Evolutionary conservation across 1,140 invertebrate genomes (phyloP).

Genomic region (Vollenhovia emeryi): DNA sequence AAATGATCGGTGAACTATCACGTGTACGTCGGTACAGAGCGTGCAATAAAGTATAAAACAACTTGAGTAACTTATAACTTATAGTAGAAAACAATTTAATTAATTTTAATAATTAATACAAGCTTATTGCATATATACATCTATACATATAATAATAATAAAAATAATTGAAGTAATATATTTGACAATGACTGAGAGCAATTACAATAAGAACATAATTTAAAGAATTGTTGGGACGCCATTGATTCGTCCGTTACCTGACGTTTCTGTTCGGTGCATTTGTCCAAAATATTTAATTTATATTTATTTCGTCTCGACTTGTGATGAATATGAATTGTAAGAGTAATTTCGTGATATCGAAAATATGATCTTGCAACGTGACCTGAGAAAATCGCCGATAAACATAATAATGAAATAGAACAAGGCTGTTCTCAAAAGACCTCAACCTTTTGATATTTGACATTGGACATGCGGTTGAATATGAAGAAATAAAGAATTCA

Average conservation of each 20-base stretch:
- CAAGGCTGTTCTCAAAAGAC: background rate
- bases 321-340: background rate
- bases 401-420: background rate
- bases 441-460: background rate
- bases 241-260: background rate
- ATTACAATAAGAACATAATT: background rate
- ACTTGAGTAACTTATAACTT: too few relatives aligned
- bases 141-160: too few relatives aligned
- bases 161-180: background rate
- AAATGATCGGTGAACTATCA: background rate
- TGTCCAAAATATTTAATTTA: background rate
- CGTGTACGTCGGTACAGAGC: background rate
- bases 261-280: background rate
- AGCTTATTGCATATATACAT: too few relatives aligned
- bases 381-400: background rate
- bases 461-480: background rate
- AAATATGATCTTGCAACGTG: background rate
- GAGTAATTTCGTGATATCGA: background rate
- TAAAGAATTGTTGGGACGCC: background rate
- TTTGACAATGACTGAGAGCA: background rate
- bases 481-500: constrained; percentile 16
- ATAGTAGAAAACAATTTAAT: too few relatives aligned
- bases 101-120: background rate
- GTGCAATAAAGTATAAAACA: background rate
- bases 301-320: background rate